Percentiles rank a stretch among this genome's conserved stretches.
Conservation (phyloP, 2,888 invertebrate species). For the Notodonta ziczac region DNA sequence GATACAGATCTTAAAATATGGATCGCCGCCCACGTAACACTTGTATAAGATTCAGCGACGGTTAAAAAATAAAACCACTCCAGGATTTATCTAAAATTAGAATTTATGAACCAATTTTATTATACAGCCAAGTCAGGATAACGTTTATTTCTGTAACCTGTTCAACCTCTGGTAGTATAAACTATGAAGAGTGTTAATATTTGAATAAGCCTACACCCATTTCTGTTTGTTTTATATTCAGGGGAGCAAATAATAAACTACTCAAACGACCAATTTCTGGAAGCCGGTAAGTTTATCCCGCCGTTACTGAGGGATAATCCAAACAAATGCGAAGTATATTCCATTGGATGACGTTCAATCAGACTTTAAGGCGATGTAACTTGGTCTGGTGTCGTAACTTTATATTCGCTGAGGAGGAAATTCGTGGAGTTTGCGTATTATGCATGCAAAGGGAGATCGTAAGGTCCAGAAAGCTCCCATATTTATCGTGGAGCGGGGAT, state of each 20-base stretch:
- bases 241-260: slow-evolving; percentile 40
- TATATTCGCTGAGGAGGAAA: slow-evolving; percentile 68
- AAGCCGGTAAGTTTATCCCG: slow-evolving; percentile 46
- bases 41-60: background rate
- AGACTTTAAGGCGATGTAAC: slow-evolving; percentile 58
- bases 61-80: background rate
- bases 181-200: background rate
- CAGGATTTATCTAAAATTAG: background rate
- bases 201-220: slow-evolving; percentile 11
- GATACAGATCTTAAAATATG: slow-evolving; percentile 43
- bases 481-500: slow-evolving; percentile 26
- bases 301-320: slow-evolving; percentile 60
- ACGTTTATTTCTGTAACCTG: background rate
- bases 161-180: background rate
- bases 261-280: slow-evolving; percentile 42
- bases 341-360: slow-evolving; percentile 61
- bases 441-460: slow-evolving; percentile 66
- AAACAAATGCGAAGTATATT: slow-evolving; percentile 63
- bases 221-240: slow-evolving; percentile 24
- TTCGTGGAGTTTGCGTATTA: slow-evolving; percentile 64
- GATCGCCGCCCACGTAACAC: background rate
- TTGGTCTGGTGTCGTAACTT: slow-evolving; percentile 60
- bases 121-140: background rate
- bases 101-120: background rate
- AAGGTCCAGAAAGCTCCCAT: slow-evolving; percentile 53